Percentiles rank a stretch among this genome's conserved stretches.
phyloP scores from a whole-genome alignment of 2,797 vertebrate genomes.

The Coregonus sp. region DNA sequence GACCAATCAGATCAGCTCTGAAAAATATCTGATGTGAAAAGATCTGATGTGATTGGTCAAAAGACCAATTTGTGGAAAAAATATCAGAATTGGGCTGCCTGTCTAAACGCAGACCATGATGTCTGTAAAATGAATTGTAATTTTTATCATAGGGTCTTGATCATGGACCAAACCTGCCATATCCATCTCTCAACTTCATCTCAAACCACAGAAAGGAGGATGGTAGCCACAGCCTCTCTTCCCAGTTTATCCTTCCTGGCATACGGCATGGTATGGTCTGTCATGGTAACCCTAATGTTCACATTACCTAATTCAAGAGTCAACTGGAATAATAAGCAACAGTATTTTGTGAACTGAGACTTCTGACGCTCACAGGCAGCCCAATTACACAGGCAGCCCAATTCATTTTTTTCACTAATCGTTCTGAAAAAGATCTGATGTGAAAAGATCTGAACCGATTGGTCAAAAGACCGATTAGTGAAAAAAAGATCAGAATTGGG shows the following conservation, averaged over 20 bases:
- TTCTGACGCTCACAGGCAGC: background rate
- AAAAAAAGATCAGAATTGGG: too few relatives aligned
- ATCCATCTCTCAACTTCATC: constrained; percentile 78
- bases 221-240: constrained; percentile 73
- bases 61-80: too few relatives aligned
- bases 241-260: constrained; percentile 72
- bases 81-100: too few relatives aligned
- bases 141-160: constrained; percentile 74
- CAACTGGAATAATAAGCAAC: background rate
- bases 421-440: too few relatives aligned
- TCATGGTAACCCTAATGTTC: background rate
- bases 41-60: too few relatives aligned
- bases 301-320: background rate
- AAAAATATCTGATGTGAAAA: too few relatives aligned
- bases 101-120: too few relatives aligned
- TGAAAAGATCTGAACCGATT: too few relatives aligned
- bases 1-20: too few relatives aligned
- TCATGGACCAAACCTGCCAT: constrained; percentile 79
- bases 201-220: constrained; percentile 84
- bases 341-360: background rate
- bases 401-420: too few relatives aligned
- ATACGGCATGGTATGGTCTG: constrained; percentile 75
- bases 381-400: too few relatives aligned
- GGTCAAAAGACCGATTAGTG: too few relatives aligned
- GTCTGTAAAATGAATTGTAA: background rate